A percentile compares a stretch with the other conserved stretches of the same genome.
Conservation (phyloP, 2,888 invertebrate species). For the Oligia strigilis region DNA sequence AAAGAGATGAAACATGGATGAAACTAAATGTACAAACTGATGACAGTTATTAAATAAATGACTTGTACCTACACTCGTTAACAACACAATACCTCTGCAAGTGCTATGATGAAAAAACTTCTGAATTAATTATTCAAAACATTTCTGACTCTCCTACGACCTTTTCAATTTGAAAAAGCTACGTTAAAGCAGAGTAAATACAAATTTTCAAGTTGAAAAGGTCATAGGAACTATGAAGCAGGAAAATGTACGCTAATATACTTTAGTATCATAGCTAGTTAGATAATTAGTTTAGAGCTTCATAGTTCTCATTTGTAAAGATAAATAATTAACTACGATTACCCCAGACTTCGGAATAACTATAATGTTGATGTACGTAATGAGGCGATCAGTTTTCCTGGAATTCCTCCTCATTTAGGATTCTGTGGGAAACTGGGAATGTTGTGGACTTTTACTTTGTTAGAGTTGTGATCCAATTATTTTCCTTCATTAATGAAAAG, state of each 20-base stretch:
- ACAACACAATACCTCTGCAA: background rate
- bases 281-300: background rate
- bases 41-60: constrained; percentile 19
- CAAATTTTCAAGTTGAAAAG: too few species aligned
- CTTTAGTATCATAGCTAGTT: too few species aligned
- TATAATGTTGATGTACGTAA: constrained; percentile 11
- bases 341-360: constrained; percentile 15
- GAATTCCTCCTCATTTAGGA: constrained; percentile 43
- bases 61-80: constrained; percentile 12
- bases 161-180: background rate
- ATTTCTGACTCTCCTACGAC: background rate
- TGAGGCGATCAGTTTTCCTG: constrained; percentile 18
- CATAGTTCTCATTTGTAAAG: constrained; percentile 18
- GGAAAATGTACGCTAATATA: too few species aligned
- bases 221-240: too few species aligned
- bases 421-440: constrained; percentile 46
- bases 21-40: background rate
- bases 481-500: constrained; percentile 39
- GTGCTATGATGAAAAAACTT: background rate
- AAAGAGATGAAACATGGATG: constrained; percentile 1
- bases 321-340: constrained; percentile 14
- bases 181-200: too few species aligned
- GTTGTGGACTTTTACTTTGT: constrained; percentile 43
- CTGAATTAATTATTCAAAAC: constrained; percentile 3
- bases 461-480: constrained; percentile 49